A percentile compares a stretch with the other conserved stretches of the same genome.
Evolutionary conservation across 2,888 invertebrate species (phyloP).

Genomic region (Agrotis clavis): DNA sequence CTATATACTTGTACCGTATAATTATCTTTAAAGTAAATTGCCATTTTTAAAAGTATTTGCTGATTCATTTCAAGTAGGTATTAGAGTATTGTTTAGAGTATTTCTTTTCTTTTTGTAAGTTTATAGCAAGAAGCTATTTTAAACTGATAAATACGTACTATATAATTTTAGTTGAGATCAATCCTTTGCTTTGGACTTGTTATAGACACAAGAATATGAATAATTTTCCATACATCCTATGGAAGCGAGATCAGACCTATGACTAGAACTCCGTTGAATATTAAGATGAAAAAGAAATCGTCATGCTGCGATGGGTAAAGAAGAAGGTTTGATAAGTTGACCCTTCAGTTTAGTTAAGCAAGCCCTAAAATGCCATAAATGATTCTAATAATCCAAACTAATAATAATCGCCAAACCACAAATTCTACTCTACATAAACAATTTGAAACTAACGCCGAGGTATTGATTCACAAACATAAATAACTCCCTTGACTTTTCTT

Average conservation of each 20-base stretch:
- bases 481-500: slow-evolving; percentile 38
- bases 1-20: neutral
- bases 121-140: neutral
- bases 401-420: neutral
- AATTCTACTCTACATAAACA: no score
- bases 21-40: slow-evolving; percentile 16
- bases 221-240: no score
- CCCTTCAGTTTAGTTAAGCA: no score
- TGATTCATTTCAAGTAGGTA: slow-evolving; percentile 1
- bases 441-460: neutral
- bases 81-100: no score
- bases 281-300: no score
- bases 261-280: no score
- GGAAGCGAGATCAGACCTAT: no score
- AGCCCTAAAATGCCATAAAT: no score
- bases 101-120: neutral
- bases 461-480: neutral
- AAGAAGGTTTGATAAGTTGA: no score
- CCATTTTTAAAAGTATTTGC: slow-evolving; percentile 2
- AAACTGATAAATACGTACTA: neutral
- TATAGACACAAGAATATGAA: no score
- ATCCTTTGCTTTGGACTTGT: neutral
- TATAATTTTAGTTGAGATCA: neutral
- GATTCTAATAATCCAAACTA: no score
- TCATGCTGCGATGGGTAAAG: no score